Base-by-base conservation (phyloP, 1,140 invertebrate genomes). In the Brachionus angularis region DNA sequence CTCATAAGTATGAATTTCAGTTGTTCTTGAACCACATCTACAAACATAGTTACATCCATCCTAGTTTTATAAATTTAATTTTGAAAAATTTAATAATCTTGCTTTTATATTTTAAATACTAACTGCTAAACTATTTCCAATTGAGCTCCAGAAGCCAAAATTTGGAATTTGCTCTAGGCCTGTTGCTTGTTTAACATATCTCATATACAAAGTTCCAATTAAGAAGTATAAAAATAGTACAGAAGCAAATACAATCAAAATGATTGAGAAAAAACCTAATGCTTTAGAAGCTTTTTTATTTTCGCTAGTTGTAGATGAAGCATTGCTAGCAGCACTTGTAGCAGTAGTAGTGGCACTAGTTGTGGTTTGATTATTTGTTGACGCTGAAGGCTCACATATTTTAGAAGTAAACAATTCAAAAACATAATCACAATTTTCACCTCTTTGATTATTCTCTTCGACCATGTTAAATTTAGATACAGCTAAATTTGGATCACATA, bases 91-190 rank as follows among this genome's bases (percentile, higher is more conserved):
- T 23, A 39, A 18, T 39, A 36, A 50, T 12, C 7, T 5, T 39
- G n/a, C n/a, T n/a, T n/a, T n/a, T n/a, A n/a, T n/a, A n/a, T n/a
- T n/a, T n/a, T n/a, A n/a, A 27, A 58, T 18, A 14, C 23, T 23
- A 47, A 67, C 62, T 12, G 62, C 47, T 50, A 42, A 46, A 21
- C 47, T 14, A 23, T 50, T 42, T 12, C 42, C 47, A 12, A 67
- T 46, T 12, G 62, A 5, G 23, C 44, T 67, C 62, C 62, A 67
- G 33, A 67, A 50, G 23, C 42, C 42, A 46, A 46, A 67, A 31
- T 67, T 67, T 12, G 62, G 62, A 67, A 67, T 67, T 36, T 67
- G 62, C 27, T 67, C 62, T 42, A 39, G 47, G 31, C 62, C 62
- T 33, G 42, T 25, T 4, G 62, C 62, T 34, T 34, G 21, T 14